These are phyloP conservation scores for Callospermophilus lateralis DNA, from an alignment of 2,113 vertebrate genomes.

Conservation along the genomic window DNA sequence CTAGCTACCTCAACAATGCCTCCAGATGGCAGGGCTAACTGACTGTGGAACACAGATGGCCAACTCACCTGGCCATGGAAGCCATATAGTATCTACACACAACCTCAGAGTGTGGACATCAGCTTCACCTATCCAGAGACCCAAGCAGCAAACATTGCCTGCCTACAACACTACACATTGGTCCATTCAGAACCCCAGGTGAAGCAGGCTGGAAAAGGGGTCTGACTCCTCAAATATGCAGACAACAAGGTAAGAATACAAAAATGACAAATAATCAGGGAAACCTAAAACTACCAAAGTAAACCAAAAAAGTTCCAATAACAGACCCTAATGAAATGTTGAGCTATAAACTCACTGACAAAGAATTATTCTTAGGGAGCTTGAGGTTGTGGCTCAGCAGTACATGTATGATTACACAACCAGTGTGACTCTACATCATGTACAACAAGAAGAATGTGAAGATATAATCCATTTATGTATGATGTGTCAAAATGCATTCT, in stretches of 20 bases:
- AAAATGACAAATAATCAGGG: neutral
- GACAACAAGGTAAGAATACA: neutral
- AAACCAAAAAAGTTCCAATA: neutral
- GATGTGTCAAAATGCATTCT: too few species aligned
- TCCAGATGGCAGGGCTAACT: neutral
- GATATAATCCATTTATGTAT: too few species aligned
- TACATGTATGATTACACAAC: too few species aligned
- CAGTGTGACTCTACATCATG: too few species aligned
- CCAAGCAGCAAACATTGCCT: neutral
- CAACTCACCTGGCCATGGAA: neutral
- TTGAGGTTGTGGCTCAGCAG: too few species aligned
- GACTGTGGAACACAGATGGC: neutral
- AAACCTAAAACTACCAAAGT: neutral
- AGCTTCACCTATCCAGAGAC: neutral
- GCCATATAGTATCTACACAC: neutral
- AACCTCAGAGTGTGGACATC: neutral
- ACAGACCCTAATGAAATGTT: neutral
- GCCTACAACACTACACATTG: neutral
- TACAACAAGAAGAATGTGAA: too few species aligned
- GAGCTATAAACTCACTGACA: neutral
- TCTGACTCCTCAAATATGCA: neutral
- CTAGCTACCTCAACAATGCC: neutral
- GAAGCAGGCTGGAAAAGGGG: neutral
- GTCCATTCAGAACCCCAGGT: neutral
- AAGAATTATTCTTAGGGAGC: neutral